A percentile compares a stretch with the other conserved stretches of the same genome.
Conservation (phyloP, 2,888 invertebrate species). For the Spilarctia lutea region DNA sequence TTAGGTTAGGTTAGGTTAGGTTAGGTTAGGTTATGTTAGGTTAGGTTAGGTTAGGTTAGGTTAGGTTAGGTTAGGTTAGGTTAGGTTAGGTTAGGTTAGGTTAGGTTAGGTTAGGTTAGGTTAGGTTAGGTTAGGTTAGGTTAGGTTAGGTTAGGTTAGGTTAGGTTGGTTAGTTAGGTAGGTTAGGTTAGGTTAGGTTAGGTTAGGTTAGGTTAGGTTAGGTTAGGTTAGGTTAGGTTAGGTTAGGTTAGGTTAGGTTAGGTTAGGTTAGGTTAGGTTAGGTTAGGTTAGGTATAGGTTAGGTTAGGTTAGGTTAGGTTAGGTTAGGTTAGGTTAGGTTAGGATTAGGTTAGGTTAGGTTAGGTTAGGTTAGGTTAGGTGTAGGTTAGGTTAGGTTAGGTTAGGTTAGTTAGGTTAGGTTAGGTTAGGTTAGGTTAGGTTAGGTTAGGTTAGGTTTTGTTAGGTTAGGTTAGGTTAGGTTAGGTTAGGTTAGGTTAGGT, state of each 20-base stretch:
- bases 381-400: too few species aligned
- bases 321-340: constrained; percentile 50
- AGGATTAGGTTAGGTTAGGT: constrained; percentile 51
- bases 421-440: constrained; percentile 40
- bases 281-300: constrained; percentile 37
- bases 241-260: constrained; percentile 38
- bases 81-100: constrained; percentile 40
- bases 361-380: constrained; percentile 54
- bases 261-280: constrained; percentile 38
- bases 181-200: too few species aligned
- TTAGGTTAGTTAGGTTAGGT: constrained; percentile 36
- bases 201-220: constrained; percentile 33
- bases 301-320: constrained; percentile 47
- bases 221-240: constrained; percentile 35
- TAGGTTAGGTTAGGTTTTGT: constrained; percentile 38
- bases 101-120: constrained; percentile 38
- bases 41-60: too few species aligned
- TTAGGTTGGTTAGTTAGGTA: constrained; percentile 33
- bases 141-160: constrained; percentile 36
- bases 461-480: constrained; percentile 38
- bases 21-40: too few species aligned
- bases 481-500: constrained; percentile 36
- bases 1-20: too few species aligned
- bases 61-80: constrained; percentile 36
- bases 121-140: constrained; percentile 39